Evolutionary conservation across 2,113 vertebrate genomes (phyloP).

Genomic region (Neoarius graeffei): DNA sequence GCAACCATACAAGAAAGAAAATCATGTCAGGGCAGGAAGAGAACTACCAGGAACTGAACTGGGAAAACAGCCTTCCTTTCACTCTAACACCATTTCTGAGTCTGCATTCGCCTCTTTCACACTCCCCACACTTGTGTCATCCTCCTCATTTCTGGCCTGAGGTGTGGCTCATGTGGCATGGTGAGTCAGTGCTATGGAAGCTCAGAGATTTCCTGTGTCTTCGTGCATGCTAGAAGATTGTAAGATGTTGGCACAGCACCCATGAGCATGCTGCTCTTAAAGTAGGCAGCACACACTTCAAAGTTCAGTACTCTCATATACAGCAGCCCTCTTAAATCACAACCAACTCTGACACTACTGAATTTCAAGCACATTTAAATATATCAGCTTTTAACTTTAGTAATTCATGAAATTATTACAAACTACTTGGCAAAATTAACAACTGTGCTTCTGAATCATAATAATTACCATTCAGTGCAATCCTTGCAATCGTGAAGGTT

Average conservation of each 20-base stretch:
- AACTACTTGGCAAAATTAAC: neutral
- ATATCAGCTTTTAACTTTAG: neutral
- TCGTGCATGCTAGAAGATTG: constrained; percentile 43
- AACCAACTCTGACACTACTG: neutral
- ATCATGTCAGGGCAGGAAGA: constrained; percentile 10
- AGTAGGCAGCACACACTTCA: constrained; percentile 4
- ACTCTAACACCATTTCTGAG: constrained; percentile 19
- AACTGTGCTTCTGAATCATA: neutral
- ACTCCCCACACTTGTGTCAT: constrained; percentile 20
- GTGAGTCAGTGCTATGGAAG: constrained; percentile 69
- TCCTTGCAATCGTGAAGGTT: constrained; percentile 16
- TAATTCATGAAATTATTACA: neutral
- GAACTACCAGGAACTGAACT: constrained; percentile 13
- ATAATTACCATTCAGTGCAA: constrained; percentile 13
- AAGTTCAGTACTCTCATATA: constrained; percentile 1
- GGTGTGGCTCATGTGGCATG: constrained; percentile 42
- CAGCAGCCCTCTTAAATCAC: neutral
- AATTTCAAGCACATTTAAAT: neutral
- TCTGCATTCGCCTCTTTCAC: neutral
- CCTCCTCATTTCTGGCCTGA: constrained; percentile 28
- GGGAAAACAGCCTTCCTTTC: neutral
- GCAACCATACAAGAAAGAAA: constrained; percentile 27
- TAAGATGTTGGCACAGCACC: constrained; percentile 29
- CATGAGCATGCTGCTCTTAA: constrained; percentile 11
- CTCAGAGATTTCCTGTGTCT: constrained; percentile 59